Evolutionary conservation across 2,113 vertebrate genomes (phyloP), one percentile per base, ranked within the genome.

Genomic region (Bettongia penicillata): DNA sequence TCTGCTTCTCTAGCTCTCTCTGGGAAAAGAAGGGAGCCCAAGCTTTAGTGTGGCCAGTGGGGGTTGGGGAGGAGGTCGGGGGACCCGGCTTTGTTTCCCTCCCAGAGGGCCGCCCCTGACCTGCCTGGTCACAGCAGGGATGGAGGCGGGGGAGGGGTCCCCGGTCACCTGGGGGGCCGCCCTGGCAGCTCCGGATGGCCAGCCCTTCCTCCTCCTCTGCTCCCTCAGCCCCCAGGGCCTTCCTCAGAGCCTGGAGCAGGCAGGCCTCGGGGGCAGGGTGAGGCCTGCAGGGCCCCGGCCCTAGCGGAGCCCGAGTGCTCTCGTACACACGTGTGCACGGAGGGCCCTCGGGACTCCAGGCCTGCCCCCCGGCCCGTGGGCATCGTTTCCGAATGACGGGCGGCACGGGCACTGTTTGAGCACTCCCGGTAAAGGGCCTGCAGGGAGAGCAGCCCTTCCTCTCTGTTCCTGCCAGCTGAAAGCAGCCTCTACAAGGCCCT

Each of bases 1-100:
- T 98, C 98, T 99, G 99, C 95, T 99, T 99, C 96, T 99, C 99
- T 96, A 99, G 93, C 97, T 99, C 99, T 98, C 98, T 99, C 99
- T 99, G 94, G 11, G 49, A 97, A 97, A 90, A 95, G 93, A 91
- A 90, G 93, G 48, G 94, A n/a, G 52, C 51, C 95, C 97, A 96
- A 55, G 90, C 26, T 77, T 49, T 61, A 25, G 51, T 90, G n/a
- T 48, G 89, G 84, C n/a, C 23, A 25, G 93, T 43, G 50, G 51
- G n/a, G 92, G 25, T 24, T 93, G 50, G 26, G 68, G 90, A 89
- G 57, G 51, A 77, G n/a, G 89, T 23, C 61, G 16, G 37, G 48
- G 51, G n/a, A 1, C 31, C 3, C n/a, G 50, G 53, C 37, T 91
- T 55, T 28, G 28, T 57, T 26, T 57, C 55, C 26, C 28, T 57